Conservation (phyloP, 2,113 vertebrate genomes). For the Microcebus jonahi region DNA sequence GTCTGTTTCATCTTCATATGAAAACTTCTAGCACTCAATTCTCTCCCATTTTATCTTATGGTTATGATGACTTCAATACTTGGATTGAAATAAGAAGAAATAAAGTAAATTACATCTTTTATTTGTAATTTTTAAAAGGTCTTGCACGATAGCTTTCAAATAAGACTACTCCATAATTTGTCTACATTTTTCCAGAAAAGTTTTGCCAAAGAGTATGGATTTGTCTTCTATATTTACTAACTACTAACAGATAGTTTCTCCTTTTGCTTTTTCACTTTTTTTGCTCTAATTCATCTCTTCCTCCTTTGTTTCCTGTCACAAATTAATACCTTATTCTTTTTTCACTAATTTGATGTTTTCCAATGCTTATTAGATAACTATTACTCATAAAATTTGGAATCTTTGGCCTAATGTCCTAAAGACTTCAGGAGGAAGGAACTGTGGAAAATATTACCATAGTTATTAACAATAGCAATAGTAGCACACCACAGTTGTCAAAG, state of each 20-base stretch:
- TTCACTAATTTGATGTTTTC: slow-evolving; percentile 8
- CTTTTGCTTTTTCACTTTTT: background rate
- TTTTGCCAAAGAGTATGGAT: background rate
- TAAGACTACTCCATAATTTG: background rate
- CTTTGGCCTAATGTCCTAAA: background rate
- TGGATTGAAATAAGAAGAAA: background rate
- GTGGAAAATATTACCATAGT: background rate
- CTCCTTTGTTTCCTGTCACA: background rate
- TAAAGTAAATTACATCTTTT: background rate
- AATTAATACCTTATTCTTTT: background rate
- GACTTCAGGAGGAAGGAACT: background rate
- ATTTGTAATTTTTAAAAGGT: slow-evolving; percentile 33
- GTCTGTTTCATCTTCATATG: background rate
- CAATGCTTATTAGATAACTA: background rate
- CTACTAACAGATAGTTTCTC: background rate
- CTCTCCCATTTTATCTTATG: background rate
- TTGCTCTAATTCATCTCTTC: background rate
- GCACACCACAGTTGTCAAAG: background rate
- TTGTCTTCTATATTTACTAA: background rate
- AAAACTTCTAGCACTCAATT: background rate
- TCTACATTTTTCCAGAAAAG: background rate
- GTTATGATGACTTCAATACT: background rate
- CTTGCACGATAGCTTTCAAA: background rate
- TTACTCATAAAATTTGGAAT: slow-evolving; percentile 12
- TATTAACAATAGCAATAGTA: background rate